These are phyloP conservation scores for Cheirogaleus major DNA, from an alignment of 2,797 vertebrate genomes.

Conservation along the genomic window DNA sequence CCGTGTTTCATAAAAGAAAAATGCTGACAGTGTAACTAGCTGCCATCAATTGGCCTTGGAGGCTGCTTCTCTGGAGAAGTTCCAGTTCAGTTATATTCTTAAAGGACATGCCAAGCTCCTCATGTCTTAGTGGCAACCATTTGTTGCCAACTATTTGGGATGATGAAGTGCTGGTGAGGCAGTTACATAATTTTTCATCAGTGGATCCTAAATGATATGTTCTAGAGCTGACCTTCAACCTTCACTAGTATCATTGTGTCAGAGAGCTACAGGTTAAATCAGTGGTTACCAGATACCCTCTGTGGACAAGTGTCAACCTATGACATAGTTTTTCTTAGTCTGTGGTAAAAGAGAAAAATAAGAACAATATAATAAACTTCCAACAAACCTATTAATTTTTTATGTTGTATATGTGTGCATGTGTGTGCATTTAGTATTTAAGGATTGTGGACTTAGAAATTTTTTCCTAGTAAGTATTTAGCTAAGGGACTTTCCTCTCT, in stretches of 20 bases:
- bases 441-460: background rate
- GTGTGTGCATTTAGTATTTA: background rate
- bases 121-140: background rate
- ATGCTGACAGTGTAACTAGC: background rate
- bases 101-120: constrained; percentile 37
- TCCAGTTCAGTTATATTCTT: constrained; percentile 28
- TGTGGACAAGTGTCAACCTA: background rate
- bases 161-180: background rate
- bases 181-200: background rate
- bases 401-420: background rate
- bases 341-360: background rate
- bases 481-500: background rate
- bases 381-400: background rate
- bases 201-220: background rate
- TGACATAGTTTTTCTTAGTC: background rate
- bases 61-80: constrained; percentile 30
- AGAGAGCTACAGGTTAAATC: background rate
- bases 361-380: background rate
- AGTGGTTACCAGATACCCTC: background rate
- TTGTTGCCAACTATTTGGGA: background rate
- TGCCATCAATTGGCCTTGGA: background rate
- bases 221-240: background rate
- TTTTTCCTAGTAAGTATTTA: background rate
- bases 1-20: constrained; percentile 25
- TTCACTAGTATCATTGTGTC: background rate